Base-by-base conservation (phyloP, 1,140 invertebrate genomes). In the Brachionus koreanus region DNA sequence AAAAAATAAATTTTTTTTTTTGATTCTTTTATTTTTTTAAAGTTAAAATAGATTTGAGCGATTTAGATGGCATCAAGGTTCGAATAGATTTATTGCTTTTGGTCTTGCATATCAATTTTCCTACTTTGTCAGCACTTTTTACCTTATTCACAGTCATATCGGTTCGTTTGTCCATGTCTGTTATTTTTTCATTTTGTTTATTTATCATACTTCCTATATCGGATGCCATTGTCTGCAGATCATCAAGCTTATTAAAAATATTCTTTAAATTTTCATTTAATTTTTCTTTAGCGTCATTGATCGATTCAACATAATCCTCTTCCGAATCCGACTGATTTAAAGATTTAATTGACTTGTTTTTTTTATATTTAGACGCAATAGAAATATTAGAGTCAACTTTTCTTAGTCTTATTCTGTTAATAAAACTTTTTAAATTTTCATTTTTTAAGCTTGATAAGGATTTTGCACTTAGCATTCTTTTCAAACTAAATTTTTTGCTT, bases 241-340 rank as follows among this genome's bases (percentile, higher is more conserved):
- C 69, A 10, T 74, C 69, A 12, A 74, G 25, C 43, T 74, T 74
- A 46, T 29, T 7, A 29, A 43, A 74, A 25, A 74, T 74, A 43
- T 42, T 74, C 16, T 74, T 74, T n/a, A 74, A 74, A 49, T 74
- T 74, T 74, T 46, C 23, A 74, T 74, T 46, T n/a, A 74, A 46
- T 46, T 74, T 42, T 49, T 46, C 69, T 46, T 74, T 74, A 25
- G 43, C 42, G 9, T 74, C 69, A 19, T 46, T 74, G 29, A 74
- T 25, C n/a, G 39, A 74, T 46, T 74, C 69, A 10, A 29, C 19
- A 46, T 74, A 43, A 3, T 74, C 69, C 12, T 39, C 65, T 69
- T 39, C 65, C 9, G 65, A 37, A 16, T 16, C 65, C 2, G 16
- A 39, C 4, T 39, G 33, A 69, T 69, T 69, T 25, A 65, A 12